phyloP scores from a whole-genome alignment of 2,113 vertebrate genomes.

The Rhynchomys soricoides region DNA sequence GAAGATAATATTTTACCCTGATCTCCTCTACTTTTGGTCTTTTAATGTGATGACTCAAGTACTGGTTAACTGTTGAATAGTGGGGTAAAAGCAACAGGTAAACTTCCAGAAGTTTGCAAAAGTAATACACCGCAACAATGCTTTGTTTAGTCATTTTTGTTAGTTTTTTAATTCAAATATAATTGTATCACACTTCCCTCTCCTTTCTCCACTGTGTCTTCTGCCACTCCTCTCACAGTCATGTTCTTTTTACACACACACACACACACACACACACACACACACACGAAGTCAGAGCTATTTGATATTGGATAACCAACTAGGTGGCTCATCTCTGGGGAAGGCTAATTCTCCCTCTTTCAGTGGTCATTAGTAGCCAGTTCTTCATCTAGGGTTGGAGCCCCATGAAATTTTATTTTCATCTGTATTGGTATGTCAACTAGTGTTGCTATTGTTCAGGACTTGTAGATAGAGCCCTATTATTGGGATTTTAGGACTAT shows the following conservation, averaged over 20 bases:
- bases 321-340: not conserved
- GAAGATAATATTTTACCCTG: not conserved
- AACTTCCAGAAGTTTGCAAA: conserved; percentile 5
- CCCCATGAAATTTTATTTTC: not conserved
- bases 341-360: not conserved
- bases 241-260: not conserved
- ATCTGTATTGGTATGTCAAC: not conserved
- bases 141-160: not conserved
- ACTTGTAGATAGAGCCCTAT: not conserved
- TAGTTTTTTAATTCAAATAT: not conserved
- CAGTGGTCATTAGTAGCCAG: not conserved
- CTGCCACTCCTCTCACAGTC: not conserved
- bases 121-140: not conserved
- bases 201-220: not conserved
- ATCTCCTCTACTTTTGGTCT: not conserved
- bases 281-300: not conserved
- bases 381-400: not conserved
- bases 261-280: not conserved
- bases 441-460: not conserved
- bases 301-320: not conserved
- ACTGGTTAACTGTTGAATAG: not conserved
- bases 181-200: not conserved
- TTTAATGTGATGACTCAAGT: not conserved
- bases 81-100: conserved; percentile 9
- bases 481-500: not conserved